Percentiles rank a stretch among this genome's conserved stretches.
Evolutionary conservation across 2,797 vertebrate species (phyloP).

Genomic region (Nothura maculosa): DNA sequence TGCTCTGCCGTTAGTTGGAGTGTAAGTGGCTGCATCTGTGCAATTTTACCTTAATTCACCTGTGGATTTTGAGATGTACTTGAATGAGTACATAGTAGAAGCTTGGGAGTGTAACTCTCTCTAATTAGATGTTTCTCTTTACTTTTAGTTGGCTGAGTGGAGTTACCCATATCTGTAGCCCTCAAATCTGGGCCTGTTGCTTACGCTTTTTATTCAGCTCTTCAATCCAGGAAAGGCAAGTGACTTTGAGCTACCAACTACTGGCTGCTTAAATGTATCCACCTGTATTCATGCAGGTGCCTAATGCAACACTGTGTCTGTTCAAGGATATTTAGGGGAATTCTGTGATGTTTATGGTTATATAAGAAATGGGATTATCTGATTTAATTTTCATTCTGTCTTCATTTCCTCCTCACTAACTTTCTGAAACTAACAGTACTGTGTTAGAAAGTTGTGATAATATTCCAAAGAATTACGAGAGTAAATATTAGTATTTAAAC

Average conservation of each 20-base stretch:
- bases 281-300: background rate
- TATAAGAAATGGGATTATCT: background rate
- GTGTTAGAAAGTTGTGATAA: background rate
- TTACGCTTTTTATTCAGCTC: slow-evolving; percentile 90
- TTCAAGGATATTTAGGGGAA: background rate
- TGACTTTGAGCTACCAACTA: background rate
- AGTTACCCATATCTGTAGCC: slow-evolving; percentile 87
- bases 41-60: background rate
- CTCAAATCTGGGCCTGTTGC: slow-evolving; percentile 92
- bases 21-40: slow-evolving; percentile 85
- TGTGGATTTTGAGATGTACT: background rate
- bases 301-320: background rate
- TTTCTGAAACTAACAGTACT: background rate
- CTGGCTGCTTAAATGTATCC: background rate
- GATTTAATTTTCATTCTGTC: background rate
- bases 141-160: slow-evolving; percentile 92
- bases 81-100: background rate
- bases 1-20: slow-evolving; percentile 91
- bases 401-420: background rate
- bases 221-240: slow-evolving; percentile 91
- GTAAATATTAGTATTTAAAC: background rate
- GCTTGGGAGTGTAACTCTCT: background rate
- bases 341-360: background rate
- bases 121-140: slow-evolving; percentile 47
- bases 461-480: background rate